Evolutionary conservation across 2,797 vertebrate genomes (phyloP).

Genomic region (Peromyscus eremicus): DNA sequence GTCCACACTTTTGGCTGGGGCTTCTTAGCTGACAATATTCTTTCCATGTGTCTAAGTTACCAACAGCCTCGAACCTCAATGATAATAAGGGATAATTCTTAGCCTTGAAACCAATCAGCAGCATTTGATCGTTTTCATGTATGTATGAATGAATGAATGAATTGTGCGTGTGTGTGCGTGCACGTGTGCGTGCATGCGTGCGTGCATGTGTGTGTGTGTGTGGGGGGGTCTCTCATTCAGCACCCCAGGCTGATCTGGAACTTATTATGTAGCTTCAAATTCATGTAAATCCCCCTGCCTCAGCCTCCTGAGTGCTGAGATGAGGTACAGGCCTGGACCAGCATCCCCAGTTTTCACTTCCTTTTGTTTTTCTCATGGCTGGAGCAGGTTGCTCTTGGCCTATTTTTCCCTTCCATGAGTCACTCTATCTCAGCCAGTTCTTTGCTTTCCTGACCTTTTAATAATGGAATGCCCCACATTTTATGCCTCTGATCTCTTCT

Average conservation of each 20-base stretch:
- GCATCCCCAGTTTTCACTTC: neutral
- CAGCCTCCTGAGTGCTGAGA: neutral
- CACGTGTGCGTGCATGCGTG: neutral
- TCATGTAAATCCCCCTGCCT: neutral
- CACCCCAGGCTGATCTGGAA: neutral
- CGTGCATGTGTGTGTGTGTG: neutral
- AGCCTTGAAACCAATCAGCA: neutral
- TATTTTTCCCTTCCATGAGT: conserved; percentile 3
- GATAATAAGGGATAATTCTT: neutral
- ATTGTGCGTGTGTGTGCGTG: neutral
- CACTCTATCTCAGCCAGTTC: neutral
- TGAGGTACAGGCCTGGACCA: neutral
- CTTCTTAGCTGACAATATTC: neutral
- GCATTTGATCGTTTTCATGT: neutral
- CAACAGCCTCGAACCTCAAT: neutral
- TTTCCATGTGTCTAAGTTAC: neutral
- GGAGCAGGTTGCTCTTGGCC: neutral
- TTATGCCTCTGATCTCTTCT: neutral
- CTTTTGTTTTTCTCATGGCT: neutral
- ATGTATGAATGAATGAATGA: neutral
- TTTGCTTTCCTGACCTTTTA: neutral
- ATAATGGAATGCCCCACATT: neutral
- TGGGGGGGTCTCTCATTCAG: neutral
- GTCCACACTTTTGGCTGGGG: neutral
- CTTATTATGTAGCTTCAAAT: neutral